phyloP scores from a whole-genome alignment of 2,797 vertebrate species.

The Sitta carolinensis region DNA sequence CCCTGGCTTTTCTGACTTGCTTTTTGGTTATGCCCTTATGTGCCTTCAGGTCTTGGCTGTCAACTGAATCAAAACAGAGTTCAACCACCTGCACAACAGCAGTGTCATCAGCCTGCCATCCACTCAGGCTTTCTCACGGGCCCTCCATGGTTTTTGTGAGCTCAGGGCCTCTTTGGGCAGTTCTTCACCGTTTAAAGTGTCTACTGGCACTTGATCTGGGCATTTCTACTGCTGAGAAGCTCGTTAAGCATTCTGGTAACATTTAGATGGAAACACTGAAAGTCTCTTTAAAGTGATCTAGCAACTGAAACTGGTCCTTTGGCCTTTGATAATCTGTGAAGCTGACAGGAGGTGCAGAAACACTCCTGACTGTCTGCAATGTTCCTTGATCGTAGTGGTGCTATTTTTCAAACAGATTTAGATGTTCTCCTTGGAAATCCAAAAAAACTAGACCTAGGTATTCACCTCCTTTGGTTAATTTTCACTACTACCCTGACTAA shows the following conservation, averaged over 20 bases:
- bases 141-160: background rate
- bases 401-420: background rate
- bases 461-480: background rate
- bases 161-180: background rate
- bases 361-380: background rate
- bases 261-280: background rate
- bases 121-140: background rate
- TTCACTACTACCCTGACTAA: background rate
- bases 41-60: background rate
- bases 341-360: background rate
- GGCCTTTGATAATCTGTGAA: background rate
- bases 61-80: slow-evolving; percentile 31
- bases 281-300: background rate
- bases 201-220: background rate
- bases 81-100: background rate
- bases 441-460: background rate
- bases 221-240: background rate
- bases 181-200: background rate
- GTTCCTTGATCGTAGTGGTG: background rate
- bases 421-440: background rate
- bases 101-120: background rate
- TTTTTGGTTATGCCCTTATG: background rate
- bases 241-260: background rate
- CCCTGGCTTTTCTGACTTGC: background rate
- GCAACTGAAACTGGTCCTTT: background rate